Conservation (phyloP, 2,797 vertebrate species). For the Alauda arvensis region DNA sequence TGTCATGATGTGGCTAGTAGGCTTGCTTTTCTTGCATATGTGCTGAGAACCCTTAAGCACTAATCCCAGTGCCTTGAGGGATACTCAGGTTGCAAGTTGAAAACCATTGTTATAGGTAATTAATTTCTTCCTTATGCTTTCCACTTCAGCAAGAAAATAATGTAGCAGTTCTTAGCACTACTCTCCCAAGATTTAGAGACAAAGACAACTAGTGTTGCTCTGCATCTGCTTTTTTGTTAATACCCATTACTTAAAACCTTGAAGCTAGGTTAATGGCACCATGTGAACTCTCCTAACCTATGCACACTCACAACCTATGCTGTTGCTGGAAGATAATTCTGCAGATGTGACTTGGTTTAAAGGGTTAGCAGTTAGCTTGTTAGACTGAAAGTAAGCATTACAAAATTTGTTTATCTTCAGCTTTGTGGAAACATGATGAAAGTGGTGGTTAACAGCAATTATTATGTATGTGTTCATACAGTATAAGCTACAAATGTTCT, state of each 20-base stretch:
- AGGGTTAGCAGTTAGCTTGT: background rate
- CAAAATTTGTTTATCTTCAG: background rate
- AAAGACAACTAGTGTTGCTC: background rate
- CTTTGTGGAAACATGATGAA: background rate
- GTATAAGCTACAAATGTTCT: background rate
- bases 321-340: background rate
- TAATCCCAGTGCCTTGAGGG: background rate
- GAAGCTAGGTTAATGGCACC: background rate
- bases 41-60: background rate
- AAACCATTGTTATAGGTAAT: background rate
- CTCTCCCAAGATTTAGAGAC: background rate
- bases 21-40: background rate
- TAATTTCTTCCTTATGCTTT: constrained; percentile 36
- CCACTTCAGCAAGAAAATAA: background rate
- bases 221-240: background rate
- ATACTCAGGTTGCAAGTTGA: background rate
- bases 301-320: background rate
- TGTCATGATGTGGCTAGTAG: background rate
- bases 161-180: background rate
- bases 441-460: background rate
- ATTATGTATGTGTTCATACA: background rate
- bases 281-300: background rate
- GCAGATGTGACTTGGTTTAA: background rate
- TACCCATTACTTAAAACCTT: background rate
- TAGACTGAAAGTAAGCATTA: background rate